Evolutionary conservation across 2,797 vertebrate species (phyloP).

Genomic region (Enteromius argenteus): DNA sequence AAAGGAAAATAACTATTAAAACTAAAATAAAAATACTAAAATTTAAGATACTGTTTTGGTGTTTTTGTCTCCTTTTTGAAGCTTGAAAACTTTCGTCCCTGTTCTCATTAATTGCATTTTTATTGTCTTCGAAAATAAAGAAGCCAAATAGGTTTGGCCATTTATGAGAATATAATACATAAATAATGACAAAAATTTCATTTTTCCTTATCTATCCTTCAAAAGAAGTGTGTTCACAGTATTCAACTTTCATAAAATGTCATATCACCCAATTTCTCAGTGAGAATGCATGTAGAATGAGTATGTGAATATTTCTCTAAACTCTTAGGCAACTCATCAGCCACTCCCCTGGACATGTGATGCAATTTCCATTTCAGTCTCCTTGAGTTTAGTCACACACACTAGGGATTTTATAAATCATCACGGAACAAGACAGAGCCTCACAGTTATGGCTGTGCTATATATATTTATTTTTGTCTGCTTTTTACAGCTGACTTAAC

Average conservation of each 20-base stretch:
- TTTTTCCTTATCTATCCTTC: not conserved
- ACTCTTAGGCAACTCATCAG: slow-evolving; percentile 19
- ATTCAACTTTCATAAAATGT: not conserved
- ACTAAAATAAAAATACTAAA: not conserved
- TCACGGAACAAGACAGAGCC: slow-evolving; percentile 19
- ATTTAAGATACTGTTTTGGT: not conserved
- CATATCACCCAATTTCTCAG: not conserved
- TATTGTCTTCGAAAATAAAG: not conserved
- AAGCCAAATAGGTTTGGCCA: not conserved
- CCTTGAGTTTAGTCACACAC: slow-evolving; percentile 1
- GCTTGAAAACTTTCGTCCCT: not conserved
- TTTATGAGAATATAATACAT: not conserved
- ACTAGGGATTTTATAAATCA: slow-evolving; percentile 16
- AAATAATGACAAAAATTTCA: not conserved
- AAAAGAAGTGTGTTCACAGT: slow-evolving; percentile 53
- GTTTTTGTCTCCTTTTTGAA: not conserved
- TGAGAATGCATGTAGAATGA: not conserved
- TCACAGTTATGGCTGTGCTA: slow-evolving; percentile 12
- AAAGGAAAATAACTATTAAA: not conserved
- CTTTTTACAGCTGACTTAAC: not conserved
- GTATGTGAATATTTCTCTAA: slow-evolving; percentile 9
- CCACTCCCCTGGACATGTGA: slow-evolving; percentile 34
- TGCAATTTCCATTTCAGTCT: slow-evolving; percentile 29
- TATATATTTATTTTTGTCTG: not conserved
- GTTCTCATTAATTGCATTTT: not conserved